phyloP scores from a whole-genome alignment of 2,797 vertebrate genomes.

The Sardinella longiceps region DNA sequence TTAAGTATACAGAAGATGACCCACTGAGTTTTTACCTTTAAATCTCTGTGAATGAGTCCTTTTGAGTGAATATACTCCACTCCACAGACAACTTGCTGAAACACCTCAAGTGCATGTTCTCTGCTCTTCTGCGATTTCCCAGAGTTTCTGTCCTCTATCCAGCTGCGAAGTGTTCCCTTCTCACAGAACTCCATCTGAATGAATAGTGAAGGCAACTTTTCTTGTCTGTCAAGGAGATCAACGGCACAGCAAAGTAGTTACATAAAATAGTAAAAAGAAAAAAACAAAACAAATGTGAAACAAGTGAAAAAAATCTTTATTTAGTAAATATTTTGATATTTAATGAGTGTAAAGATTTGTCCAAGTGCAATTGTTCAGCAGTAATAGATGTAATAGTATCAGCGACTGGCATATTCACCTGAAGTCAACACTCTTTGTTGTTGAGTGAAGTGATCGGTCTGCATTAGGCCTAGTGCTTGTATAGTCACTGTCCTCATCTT shows the following conservation, averaged over 20 bases:
- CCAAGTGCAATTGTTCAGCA: background rate
- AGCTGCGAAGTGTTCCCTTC: constrained; percentile 64
- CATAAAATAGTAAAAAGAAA: background rate
- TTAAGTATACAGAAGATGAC: background rate
- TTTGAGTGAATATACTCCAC: constrained; percentile 52
- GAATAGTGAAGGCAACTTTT: constrained; percentile 59
- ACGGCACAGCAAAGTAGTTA: background rate
- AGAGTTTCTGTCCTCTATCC: constrained; percentile 53
- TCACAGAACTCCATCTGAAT: constrained; percentile 81
- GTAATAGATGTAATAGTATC: too few relatives aligned
- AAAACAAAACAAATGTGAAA: background rate
- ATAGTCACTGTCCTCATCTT: background rate
- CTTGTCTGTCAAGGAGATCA: background rate
- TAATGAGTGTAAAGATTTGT: too few relatives aligned
- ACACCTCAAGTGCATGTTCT: constrained; percentile 18
- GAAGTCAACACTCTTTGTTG: background rate
- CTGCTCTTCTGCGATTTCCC: background rate
- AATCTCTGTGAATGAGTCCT: constrained; percentile 52
- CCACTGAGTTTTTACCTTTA: constrained; percentile 51
- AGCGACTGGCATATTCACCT: background rate
- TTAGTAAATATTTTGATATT: background rate
- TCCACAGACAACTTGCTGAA: constrained; percentile 45
- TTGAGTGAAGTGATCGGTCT: background rate
- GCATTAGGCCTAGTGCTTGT: background rate
- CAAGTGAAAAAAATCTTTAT: background rate